Percentiles rank a stretch among this genome's conserved stretches.
phyloP scores from a whole-genome alignment of 2,888 invertebrate genomes.

The Fragum fragum region DNA sequence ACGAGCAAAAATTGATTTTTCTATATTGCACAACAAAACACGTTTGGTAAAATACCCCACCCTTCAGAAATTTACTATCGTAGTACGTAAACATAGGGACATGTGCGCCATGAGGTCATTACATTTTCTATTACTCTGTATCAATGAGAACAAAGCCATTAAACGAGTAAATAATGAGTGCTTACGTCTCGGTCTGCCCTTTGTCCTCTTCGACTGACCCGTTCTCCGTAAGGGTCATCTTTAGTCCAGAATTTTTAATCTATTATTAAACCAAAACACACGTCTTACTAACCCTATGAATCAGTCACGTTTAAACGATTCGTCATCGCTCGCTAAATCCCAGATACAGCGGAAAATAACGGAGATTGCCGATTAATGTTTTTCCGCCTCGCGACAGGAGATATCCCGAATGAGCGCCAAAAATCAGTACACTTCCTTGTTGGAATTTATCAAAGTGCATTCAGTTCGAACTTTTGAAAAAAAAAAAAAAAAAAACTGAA shows the following conservation, averaged over 20 bases:
- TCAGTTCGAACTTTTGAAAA: not conserved
- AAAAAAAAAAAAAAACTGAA: not conserved
- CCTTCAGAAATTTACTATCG: not conserved
- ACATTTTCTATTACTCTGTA: too few relatives aligned
- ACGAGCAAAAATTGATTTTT: too few relatives aligned
- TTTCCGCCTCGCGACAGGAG: not conserved
- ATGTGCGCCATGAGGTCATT: too few relatives aligned
- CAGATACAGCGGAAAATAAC: slow-evolving; percentile 10
- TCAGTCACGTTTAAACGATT: slow-evolving; percentile 25
- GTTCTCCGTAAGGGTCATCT: slow-evolving; percentile 21
- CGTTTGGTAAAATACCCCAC: not conserved
- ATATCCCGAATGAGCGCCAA: not conserved
- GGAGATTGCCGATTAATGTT: slow-evolving; percentile 14
- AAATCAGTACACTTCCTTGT: slow-evolving; percentile 23
- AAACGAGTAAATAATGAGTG: too few relatives aligned
- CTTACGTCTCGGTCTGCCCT: slow-evolving; percentile 9
- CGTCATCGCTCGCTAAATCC: slow-evolving; percentile 29
- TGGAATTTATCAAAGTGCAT: not conserved
- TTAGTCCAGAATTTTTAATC: slow-evolving; percentile 4
- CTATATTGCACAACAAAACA: not conserved
- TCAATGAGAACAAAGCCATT: too few relatives aligned
- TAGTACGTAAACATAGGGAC: not conserved
- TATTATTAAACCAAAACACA: slow-evolving; percentile 11
- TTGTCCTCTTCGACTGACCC: slow-evolving; percentile 16
- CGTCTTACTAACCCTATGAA: not conserved